Evolutionary conservation across 2,113 vertebrate species (phyloP), one percentile per base, ranked within the genome.

Genomic region (Rafetus swinhoei): DNA sequence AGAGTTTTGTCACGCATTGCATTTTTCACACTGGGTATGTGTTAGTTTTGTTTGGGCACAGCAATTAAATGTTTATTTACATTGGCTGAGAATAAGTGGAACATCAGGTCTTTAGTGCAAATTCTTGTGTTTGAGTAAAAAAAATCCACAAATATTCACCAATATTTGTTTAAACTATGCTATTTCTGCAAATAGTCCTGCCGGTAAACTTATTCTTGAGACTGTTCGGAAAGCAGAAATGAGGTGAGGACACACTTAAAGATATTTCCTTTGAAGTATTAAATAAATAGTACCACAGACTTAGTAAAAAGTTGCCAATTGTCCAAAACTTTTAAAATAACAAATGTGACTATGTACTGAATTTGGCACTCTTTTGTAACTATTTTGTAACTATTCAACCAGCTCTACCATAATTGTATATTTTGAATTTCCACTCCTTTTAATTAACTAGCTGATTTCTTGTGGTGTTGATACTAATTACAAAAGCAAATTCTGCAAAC

Each of bases 11-110:
- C 10, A 1, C 77, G 21, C 7, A 21, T 59, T 1, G 29, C 39
- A 1, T 2, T 45, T 21, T 5, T 53, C 3, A 7, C 74, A 82
- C 0, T 7, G 11, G 11, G 74, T 55, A 1, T 10, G 35, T 3
- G 16, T 1, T 45, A 25, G 72, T 25, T 50, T 50, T 77, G 22
- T 45, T 13, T 45, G 39, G 22, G 21, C 39, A 76, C 74, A 77
- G 39, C 19, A 19, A 77, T 50, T 77, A 22, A 77, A 50, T 77
- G 6, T 77, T 77, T 77, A 3, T 50, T 50, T 22, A 77, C 24
- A 27, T 3, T 50, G 24, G 39, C 4, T 77, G 24, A 77, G 13
- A 77, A 50, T 77, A 24, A 45, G 39, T 15, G 22, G 11, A 50
- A 77, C 6, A 50, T 77, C 39, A 45, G 45, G 74, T 14, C 74